Evolutionary conservation across 2,888 invertebrate genomes (phyloP).

Genomic region (Cheilosia vernalis): DNA sequence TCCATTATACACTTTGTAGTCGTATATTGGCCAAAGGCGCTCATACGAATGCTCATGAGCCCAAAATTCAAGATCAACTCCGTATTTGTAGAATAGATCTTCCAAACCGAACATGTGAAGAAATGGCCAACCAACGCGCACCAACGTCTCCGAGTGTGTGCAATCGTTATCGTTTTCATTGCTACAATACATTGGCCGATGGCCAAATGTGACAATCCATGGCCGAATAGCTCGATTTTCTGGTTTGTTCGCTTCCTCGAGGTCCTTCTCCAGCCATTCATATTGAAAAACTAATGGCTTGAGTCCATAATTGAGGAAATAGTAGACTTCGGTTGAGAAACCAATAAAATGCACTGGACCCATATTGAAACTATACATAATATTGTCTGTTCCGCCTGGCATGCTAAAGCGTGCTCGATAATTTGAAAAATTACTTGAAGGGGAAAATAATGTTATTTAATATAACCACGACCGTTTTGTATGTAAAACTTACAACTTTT

Average conservation of each 20-base stretch:
- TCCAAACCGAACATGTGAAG: conserved; percentile 90
- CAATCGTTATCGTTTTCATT: conserved; percentile 94
- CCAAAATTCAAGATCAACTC: conserved; percentile 97
- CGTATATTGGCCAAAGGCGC: conserved; percentile 96
- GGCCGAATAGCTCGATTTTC: conserved; percentile 90
- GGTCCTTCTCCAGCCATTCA: conserved; percentile 92
- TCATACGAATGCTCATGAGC: conserved; percentile 99
- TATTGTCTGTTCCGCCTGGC: conserved; percentile 90
- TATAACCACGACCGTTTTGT: conserved; percentile 9
- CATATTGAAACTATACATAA: conserved; percentile 94
- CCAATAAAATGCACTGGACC: conserved; percentile 96
- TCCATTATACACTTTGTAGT: conserved; percentile 89
- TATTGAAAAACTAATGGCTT: conserved; percentile 92
- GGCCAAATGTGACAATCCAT: conserved; percentile 93
- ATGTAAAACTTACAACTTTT: conserved; percentile 86
- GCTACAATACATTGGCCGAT: conserved; percentile 96
- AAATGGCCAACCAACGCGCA: conserved; percentile 88
- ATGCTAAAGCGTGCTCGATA: conserved; percentile 96
- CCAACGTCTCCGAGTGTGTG: conserved; percentile 85
- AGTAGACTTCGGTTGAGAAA: conserved; percentile 97
- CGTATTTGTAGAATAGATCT: conserved; percentile 92
- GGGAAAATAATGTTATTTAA: conserved; percentile 72
- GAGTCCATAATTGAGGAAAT: conserved; percentile 94
- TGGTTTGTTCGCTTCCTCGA: conserved; percentile 89
- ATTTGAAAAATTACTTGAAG: conserved; percentile 94